phyloP scores from a whole-genome alignment of 2,113 vertebrate genomes.

The Alosa alosa region DNA sequence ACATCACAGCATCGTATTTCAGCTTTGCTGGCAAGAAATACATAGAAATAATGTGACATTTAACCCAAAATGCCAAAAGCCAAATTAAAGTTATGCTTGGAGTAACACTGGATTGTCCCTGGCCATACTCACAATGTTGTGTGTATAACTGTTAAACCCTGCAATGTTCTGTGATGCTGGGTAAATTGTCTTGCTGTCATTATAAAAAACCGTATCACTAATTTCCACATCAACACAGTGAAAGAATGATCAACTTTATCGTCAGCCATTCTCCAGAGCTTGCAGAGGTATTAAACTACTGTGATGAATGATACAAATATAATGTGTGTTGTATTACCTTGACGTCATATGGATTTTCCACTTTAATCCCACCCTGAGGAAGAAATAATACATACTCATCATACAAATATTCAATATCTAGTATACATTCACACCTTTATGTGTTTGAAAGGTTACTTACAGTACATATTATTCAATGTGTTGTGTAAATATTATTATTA shows the following conservation, averaged over 20 bases:
- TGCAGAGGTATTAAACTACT: neutral
- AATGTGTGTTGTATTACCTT: slow-evolving; percentile 74
- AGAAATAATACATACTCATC: neutral
- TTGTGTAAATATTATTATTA: neutral
- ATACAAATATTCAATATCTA: neutral
- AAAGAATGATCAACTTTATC: neutral
- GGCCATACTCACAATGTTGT: neutral
- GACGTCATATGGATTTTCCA: slow-evolving; percentile 82
- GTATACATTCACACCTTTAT: neutral
- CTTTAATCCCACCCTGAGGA: slow-evolving; percentile 84
- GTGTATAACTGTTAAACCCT: too few relatives aligned
- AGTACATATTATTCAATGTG: neutral
- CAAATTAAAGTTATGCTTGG: neutral
- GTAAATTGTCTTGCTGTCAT: neutral
- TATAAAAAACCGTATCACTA: neutral
- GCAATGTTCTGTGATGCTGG: neutral
- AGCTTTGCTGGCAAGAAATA: neutral
- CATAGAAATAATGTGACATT: neutral
- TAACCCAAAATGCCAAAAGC: neutral
- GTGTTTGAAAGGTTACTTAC: neutral
- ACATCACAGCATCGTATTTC: neutral
- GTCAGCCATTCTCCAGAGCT: neutral
- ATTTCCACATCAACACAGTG: neutral
- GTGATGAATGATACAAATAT: neutral
- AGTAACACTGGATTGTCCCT: neutral